Base-by-base conservation (phyloP, 2,797 vertebrate genomes). In the Neostethus bicornis region DNA sequence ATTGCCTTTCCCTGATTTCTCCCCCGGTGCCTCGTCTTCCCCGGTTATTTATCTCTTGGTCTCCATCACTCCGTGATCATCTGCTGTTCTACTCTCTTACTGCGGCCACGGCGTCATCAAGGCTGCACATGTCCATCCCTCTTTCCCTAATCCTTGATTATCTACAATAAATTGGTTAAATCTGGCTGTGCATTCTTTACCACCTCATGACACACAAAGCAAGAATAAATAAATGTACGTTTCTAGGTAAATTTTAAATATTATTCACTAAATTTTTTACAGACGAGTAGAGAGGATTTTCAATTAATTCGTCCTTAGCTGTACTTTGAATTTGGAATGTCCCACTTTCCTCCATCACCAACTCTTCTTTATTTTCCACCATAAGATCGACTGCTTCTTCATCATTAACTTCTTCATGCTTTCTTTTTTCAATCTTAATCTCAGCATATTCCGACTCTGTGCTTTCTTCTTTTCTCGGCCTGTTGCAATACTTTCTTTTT, bases 381-480 rank as follows among this genome's bases (percentile, higher is more conserved):
- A 32, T 7, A 2, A 12, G 28, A 24, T 62, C 7, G 21, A 2
- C 25, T 26, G n/a, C n/a, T n/a, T n/a, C n/a, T 7, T 1, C 35
- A 0, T 2, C 29, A 29, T 57, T 23, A n/a, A 49, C 41, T 50
- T n/a, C n/a, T n/a, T n/a, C n/a, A n/a, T n/a, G n/a, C n/a, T 49
- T 41, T 2, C 10, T 37, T n/a, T n/a, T 11, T 9, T 1, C 34
- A 14, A n/a, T 67, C 32, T 73, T 63, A 11, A 77, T 69, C 38
- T 72, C 70, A 38, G 73, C 42, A 1, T 82, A 76, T 26, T 73
- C 64, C 0, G 76, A 76, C 1, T 58, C 46, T 2, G 51, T 23
- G n/a, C 3, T 20, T 16, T 74, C 58, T 3, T 23, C 34, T 5
- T 2, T 53, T 17, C 32, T 53, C 19, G 34, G 24, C 25, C 28